Base-by-base conservation (phyloP, 2,113 vertebrate genomes). In the Struthio camelus region DNA sequence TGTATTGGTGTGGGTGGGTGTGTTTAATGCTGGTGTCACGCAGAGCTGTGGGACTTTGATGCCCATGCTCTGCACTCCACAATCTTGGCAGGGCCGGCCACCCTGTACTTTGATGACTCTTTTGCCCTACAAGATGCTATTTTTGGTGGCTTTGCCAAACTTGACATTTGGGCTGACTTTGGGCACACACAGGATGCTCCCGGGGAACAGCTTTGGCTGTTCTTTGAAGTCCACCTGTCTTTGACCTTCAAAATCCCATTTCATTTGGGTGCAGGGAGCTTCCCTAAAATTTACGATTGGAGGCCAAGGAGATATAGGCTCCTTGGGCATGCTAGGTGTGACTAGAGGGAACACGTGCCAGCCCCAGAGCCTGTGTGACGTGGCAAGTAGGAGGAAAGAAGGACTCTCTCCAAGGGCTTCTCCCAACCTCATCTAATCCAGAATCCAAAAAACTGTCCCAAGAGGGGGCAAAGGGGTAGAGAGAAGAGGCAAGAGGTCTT, bases 281-380 rank as follows among this genome's bases (percentile, higher is more conserved):
- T 44, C 19, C 56, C 56, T 34, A 17, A 59, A 30, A 59, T 34
- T 59, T 34, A 19, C 44, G n/a, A 23, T 38, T 53, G 23, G 40
- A 61, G 24, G 17, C 5, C 24, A 4, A 22, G 11, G 54, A 17
- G 30, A 10, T 17, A 4, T 0, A 0, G 27, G 34, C 17, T 62
- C 40, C 61, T 65, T 36, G 48, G 64, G 9, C 5, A 1, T 4
- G 10, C 1, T 4, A 10, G 54, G 14, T 62, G 70, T 50, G n/a
- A 23, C 8, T 1, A 11, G 69, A 42, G 19, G 14, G 50, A 27
- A 28, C 11, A 44, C 2, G 1, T 5, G 44, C 44, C 64, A 56
- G 8, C 24, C 44, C 38, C 24, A 75, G 64, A 83, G 15, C 9
- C 18, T 0, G 0, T 4, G 53, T 64, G 42, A n/a, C 0, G 7